phyloP scores from a whole-genome alignment of 2,113 vertebrate genomes.

The Leptosomus discolor region DNA sequence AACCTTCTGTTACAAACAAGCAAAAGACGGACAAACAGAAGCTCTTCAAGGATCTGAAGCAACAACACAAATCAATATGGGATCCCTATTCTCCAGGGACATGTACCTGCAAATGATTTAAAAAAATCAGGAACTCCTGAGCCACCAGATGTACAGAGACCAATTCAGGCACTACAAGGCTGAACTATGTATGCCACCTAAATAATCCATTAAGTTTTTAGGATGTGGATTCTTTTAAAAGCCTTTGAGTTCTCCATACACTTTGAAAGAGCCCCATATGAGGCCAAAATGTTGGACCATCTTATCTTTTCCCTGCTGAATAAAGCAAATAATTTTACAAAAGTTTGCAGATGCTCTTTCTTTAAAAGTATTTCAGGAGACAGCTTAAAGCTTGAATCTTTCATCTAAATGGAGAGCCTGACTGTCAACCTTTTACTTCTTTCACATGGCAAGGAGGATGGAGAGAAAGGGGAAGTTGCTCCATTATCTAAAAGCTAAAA shows the following conservation, averaged over 20 bases:
- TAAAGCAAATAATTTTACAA: slow-evolving; percentile 55
- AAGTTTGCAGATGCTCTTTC: slow-evolving; percentile 52
- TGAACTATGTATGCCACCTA: neutral
- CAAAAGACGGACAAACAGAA: neutral
- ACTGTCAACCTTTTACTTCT: neutral
- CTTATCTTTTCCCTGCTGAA: slow-evolving; percentile 39
- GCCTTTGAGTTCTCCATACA: neutral
- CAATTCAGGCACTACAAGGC: neutral
- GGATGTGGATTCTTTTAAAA: neutral
- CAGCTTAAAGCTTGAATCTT: neutral
- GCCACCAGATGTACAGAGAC: neutral
- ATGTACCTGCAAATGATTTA: neutral
- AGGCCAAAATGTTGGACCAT: slow-evolving; percentile 17
- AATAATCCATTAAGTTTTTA: slow-evolving; percentile 31
- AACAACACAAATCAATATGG: neutral
- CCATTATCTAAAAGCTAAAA: slow-evolving; percentile 32
- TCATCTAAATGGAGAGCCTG: slow-evolving; percentile 1
- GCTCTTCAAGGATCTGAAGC: neutral
- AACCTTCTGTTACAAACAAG: neutral
- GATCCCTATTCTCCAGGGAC: neutral
- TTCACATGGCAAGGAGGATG: neutral
- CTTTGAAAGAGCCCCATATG: slow-evolving; percentile 2
- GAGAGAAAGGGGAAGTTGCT: neutral
- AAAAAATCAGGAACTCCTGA: neutral
- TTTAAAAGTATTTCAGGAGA: slow-evolving; percentile 24